Conservation (phyloP, 2,888 invertebrate species). For the Dermolepida albohirtum region DNA sequence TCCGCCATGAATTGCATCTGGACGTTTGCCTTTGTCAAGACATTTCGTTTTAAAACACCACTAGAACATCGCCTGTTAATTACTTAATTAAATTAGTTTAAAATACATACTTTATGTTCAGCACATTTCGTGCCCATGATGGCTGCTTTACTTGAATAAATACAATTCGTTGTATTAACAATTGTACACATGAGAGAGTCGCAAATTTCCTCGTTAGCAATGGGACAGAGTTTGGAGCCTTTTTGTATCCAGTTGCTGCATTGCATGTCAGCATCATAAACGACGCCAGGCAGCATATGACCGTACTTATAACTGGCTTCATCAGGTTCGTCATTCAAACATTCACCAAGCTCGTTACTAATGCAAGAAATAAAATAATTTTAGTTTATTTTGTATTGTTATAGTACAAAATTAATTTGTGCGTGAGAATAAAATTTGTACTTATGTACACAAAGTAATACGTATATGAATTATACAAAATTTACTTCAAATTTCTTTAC, state of each 20-base stretch:
- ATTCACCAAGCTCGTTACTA: slow-evolving; percentile 75
- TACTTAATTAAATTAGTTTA: no score
- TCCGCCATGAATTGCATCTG: slow-evolving; percentile 73
- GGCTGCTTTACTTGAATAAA: neutral
- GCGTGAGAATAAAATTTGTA: no score
- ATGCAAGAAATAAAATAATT: neutral
- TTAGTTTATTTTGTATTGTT: no score
- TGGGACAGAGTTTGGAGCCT: slow-evolving; percentile 14
- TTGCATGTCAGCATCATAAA: slow-evolving; percentile 75
- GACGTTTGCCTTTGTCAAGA: slow-evolving; percentile 71
- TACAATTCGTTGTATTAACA: slow-evolving; percentile 3
- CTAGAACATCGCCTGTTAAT: slow-evolving; percentile 59
- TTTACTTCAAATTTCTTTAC: no score
- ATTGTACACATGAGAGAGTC: slow-evolving; percentile 7
- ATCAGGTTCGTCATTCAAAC: slow-evolving; percentile 73
- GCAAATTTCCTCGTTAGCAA: slow-evolving; percentile 23
- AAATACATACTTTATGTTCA: slow-evolving; percentile 67
- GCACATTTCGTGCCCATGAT: slow-evolving; percentile 74
- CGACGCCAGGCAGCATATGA: slow-evolving; percentile 72
- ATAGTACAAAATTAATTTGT: no score
- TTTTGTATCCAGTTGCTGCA: slow-evolving; percentile 68
- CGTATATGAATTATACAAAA: no score
- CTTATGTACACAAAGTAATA: no score
- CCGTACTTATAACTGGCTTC: slow-evolving; percentile 68
- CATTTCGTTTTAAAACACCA: slow-evolving; percentile 76